Conservation (phyloP, 2,113 vertebrate genomes). For the Mirza zaza region DNA sequence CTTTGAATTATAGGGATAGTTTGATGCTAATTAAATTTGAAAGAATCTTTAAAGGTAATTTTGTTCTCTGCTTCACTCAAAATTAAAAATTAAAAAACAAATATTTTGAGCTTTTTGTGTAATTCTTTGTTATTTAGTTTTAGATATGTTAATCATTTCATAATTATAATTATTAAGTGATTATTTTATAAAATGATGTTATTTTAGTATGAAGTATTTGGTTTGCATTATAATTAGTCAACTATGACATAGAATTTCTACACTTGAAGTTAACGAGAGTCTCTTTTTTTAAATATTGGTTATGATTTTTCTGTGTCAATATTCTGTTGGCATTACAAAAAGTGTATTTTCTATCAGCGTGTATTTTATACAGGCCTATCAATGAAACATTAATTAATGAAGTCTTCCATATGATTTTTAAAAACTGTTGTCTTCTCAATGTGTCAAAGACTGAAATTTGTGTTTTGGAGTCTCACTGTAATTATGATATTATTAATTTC, state of each 20-base stretch:
- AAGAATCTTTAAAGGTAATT: background rate
- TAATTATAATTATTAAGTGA: constrained; percentile 16
- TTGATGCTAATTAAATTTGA: background rate
- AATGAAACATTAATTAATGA: background rate
- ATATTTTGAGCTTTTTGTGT: background rate
- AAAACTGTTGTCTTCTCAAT: background rate
- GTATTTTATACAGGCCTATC: background rate
- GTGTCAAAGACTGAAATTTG: background rate
- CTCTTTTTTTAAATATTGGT: background rate
- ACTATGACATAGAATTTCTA: background rate
- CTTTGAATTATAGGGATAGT: background rate
- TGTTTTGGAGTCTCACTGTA: background rate
- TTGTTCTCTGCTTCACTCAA: background rate
- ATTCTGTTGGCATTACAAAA: background rate
- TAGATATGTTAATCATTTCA: background rate
- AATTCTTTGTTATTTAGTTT: background rate
- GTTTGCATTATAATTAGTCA: background rate
- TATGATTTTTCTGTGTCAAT: background rate
- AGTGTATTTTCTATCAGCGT: background rate
- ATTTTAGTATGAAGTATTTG: background rate
- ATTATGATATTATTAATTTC: background rate
- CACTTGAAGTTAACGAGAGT: background rate
- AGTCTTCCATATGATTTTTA: background rate
- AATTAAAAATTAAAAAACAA: constrained; percentile 46
- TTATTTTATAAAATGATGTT: no score